Evolutionary conservation across 2,113 vertebrate species (phyloP), one percentile per base, ranked within the genome.

Genomic region (Picathartes gymnocephalus): DNA sequence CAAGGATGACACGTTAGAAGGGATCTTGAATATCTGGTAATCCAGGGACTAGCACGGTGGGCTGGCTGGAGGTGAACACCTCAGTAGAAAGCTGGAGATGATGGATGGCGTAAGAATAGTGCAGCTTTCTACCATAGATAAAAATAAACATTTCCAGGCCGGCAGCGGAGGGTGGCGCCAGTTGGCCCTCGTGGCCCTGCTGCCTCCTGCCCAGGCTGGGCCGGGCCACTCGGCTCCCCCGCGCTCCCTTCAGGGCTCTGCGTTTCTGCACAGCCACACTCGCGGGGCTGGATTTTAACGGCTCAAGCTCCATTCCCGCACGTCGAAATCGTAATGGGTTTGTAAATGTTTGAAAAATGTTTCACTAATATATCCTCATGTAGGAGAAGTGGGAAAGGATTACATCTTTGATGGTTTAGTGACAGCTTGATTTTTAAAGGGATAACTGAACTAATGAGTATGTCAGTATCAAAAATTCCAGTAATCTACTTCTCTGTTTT

Each of bases 91-190:
- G 39, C 3, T 31, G 51, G 14, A 35, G 27, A 4, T 24, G 23
- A 28, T 6, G 47, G 33, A 8, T 22, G 0, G 2, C 21, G 5
- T 47, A 48, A 82, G 33, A 56, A 21, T 3, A 56, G 44, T 3
- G 20, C 45, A 25, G 2, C 74, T 70, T 33, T 96, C 95, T 27
- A 57, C 84, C 66, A 90, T 42, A n/a, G 15, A 12, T 31, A 71
- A 25, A 98, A 95, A 66, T 92, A 6, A 66, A 70, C 81, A 54
- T 98, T 83, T 89, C 83, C 65, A 62, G 3, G 28, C 82, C 94
- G n/a, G 9, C 8, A 33, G 20, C 82, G 57, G 50, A 90, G 20
- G 64, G 60, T 42, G 42, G 50, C 27, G 56, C 45, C 31, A n/a
- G n/a, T 15, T 45, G 45, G 40, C 7, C 17, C 92, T 86, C 10